phyloP scores from a whole-genome alignment of 2,797 vertebrate genomes.

The Micrastur ruficollis region DNA sequence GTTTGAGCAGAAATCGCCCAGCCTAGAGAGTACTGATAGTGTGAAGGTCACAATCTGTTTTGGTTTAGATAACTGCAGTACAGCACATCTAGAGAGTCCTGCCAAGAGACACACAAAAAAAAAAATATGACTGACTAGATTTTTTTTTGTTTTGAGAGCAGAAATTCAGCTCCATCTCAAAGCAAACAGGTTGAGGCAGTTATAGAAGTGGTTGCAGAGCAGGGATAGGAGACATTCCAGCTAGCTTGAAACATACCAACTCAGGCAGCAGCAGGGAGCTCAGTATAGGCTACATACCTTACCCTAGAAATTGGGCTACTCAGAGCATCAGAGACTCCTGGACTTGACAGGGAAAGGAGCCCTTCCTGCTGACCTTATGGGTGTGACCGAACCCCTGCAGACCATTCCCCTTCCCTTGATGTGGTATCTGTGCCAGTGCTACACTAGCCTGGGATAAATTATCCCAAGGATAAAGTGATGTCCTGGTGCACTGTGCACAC shows the following conservation, averaged over 20 bases:
- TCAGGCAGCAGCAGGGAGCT: neutral
- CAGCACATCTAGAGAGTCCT: neutral
- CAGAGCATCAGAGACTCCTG: neutral
- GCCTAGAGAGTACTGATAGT: neutral
- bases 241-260: neutral
- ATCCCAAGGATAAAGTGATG: neutral
- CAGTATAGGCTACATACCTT: neutral
- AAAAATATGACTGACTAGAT: neutral
- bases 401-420: neutral
- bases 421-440: neutral
- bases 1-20: neutral
- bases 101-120: neutral
- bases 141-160: conserved; percentile 24
- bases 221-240: neutral
- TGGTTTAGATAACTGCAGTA: conserved; percentile 1
- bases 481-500: neutral
- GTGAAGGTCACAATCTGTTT: neutral
- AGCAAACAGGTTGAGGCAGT: conserved; percentile 11
- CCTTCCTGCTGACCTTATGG: neutral
- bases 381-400: neutral
- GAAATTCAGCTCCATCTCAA: neutral
- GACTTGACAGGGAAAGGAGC: neutral
- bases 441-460: neutral
- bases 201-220: neutral
- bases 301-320: neutral